Conservation (phyloP, 2,888 invertebrate species). For the Andrena camellia region DNA sequence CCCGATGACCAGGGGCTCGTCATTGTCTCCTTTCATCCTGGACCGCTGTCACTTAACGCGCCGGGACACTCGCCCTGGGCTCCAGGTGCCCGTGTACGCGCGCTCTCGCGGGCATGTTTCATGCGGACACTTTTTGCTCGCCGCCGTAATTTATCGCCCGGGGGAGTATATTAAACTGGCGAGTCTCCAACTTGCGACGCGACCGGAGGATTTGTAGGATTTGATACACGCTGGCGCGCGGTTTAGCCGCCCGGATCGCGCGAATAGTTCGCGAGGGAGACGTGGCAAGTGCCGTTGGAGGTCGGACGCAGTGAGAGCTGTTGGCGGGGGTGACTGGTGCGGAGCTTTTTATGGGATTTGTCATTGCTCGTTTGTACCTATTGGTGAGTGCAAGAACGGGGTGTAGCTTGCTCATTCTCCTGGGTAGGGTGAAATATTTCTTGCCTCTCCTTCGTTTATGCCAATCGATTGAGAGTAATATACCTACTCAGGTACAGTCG, state of each 20-base stretch:
- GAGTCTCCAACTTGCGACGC: conserved; percentile 65
- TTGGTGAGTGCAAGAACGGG: no score
- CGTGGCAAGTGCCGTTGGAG: background rate
- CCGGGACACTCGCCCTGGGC: background rate
- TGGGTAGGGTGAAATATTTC: conserved; percentile 20
- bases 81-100: conserved; percentile 10
- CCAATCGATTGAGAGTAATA: conserved; percentile 5
- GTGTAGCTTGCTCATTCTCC: background rate
- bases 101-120: conserved; percentile 7
- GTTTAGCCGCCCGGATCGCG: conserved; percentile 42
- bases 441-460: conserved; percentile 8
- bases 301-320: conserved; percentile 1
- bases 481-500: no score
- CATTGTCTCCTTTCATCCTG: conserved; percentile 4
- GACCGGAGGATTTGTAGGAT: conserved; percentile 59
- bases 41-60: background rate
- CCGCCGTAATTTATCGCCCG: conserved; percentile 61
- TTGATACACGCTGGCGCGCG: conserved; percentile 60
- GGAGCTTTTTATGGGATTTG: conserved; percentile 23
- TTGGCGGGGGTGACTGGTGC: background rate
- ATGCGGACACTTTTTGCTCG: conserved; percentile 59
- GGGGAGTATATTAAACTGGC: conserved; percentile 72
- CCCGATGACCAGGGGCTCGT: background rate
- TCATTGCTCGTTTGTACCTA: conserved; percentile 3
- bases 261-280: conserved; percentile 46